These are phyloP conservation scores for Jordanella pulchra DNA, from an alignment of 2,797 vertebrate species.

Conservation along the genomic window DNA sequence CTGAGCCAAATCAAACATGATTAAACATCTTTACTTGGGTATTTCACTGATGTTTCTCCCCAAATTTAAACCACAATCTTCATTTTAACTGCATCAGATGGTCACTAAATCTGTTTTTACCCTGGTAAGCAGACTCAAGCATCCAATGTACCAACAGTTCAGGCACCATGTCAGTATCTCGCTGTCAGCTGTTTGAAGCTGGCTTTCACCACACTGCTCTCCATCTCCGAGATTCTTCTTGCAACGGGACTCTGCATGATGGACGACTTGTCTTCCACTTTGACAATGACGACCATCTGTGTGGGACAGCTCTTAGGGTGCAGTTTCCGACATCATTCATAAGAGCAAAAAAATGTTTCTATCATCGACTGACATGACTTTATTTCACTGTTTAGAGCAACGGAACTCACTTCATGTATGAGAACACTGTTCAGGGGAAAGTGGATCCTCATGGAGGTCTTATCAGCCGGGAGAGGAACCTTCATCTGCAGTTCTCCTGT, in stretches of 20 bases:
- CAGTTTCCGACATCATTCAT: not conserved
- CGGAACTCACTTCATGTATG: conserved; percentile 74
- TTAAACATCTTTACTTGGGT: no score
- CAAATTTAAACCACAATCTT: not conserved
- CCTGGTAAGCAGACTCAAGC: conserved; percentile 53
- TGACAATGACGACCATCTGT: conserved; percentile 57
- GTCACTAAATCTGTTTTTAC: not conserved
- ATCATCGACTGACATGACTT: not conserved
- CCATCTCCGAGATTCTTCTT: conserved; percentile 68
- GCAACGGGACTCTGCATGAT: conserved; percentile 51
- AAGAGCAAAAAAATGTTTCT: not conserved
- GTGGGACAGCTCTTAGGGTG: conserved; percentile 75
- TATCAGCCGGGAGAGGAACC: conserved; percentile 55
- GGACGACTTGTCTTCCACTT: conserved; percentile 72
- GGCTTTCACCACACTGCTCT: conserved; percentile 59
- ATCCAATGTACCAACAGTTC: conserved; percentile 61
- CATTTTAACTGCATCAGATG: not conserved
- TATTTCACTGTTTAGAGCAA: conserved; percentile 66
- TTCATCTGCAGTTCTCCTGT: conserved; percentile 68
- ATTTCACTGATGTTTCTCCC: not conserved
- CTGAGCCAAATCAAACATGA: not conserved
- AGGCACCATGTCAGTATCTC: conserved; percentile 71
- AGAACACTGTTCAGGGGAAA: conserved; percentile 67
- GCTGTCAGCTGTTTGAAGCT: conserved; percentile 76
- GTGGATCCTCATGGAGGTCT: conserved; percentile 30